phyloP scores from a whole-genome alignment of 2,888 invertebrate genomes.

The Keiferia lycopersicella region DNA sequence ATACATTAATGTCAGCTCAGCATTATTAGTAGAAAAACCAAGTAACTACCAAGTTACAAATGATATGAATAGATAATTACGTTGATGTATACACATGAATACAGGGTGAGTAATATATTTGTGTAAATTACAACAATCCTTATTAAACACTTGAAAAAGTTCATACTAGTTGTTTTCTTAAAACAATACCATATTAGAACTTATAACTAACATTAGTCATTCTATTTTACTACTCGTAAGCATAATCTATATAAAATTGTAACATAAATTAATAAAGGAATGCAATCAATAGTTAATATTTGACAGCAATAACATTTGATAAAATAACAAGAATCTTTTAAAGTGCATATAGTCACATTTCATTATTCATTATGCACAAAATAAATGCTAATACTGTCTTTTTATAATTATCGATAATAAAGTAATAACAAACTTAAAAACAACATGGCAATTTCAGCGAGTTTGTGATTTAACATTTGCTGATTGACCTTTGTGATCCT shows the following conservation, averaged over 20 bases:
- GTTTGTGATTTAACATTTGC: neutral
- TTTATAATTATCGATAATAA: neutral
- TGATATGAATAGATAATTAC: conserved; percentile 10
- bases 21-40: conserved; percentile 7
- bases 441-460: neutral
- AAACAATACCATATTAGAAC: neutral
- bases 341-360: neutral
- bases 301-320: conserved; percentile 7
- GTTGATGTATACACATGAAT: conserved; percentile 28
- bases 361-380: neutral
- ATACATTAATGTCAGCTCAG: neutral
- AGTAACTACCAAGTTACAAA: neutral
- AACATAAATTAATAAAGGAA: conserved; percentile 1
- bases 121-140: conserved; percentile 23
- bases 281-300: conserved; percentile 6
- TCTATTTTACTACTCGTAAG: neutral
- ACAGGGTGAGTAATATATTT: conserved; percentile 42
- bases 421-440: neutral
- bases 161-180: neutral
- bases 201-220: conserved; percentile 16
- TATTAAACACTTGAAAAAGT: conserved; percentile 16
- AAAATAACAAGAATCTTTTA: neutral
- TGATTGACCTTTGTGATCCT: conserved; percentile 65
- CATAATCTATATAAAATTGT: conserved; percentile 3
- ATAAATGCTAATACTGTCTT: neutral